Percentiles rank a stretch among this genome's conserved stretches.
phyloP scores from a whole-genome alignment of 23 tunicate genomes.

The Trididemnum miniatum region DNA sequence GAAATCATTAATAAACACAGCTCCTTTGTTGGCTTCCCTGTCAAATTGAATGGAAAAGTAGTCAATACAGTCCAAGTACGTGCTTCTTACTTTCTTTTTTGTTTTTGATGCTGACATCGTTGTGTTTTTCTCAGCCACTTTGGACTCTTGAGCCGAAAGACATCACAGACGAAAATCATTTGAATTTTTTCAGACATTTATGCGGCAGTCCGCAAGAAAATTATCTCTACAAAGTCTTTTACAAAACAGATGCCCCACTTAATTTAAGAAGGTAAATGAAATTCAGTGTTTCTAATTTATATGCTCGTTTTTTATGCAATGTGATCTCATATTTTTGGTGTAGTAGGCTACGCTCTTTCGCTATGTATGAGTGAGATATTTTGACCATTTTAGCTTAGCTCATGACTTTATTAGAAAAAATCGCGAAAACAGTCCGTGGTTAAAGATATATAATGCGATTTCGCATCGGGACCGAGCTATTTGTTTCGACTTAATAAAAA shows the following conservation, averaged over 20 bases:
- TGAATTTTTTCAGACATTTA: slow-evolving; percentile 78
- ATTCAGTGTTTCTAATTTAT: too few relatives aligned
- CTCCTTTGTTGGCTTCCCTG: slow-evolving; percentile 88
- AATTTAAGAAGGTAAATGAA: slow-evolving; percentile 92
- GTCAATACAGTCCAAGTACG: slow-evolving; percentile 67
- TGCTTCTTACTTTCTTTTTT: too few relatives aligned
- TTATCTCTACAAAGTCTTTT: slow-evolving; percentile 76
- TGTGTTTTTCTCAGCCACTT: slow-evolving; percentile 55
- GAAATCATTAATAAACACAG: slow-evolving; percentile 79
- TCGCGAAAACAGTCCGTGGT: too few relatives aligned
- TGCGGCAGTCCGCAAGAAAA: slow-evolving; percentile 67
- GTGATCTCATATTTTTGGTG: neutral
- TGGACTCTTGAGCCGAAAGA: slow-evolving; percentile 91
- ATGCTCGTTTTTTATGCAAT: too few relatives aligned
- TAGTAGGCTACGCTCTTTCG: neutral
- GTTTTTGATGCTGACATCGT: too few relatives aligned
- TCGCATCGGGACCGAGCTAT: too few relatives aligned
- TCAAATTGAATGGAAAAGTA: slow-evolving; percentile 56
- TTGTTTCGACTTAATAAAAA: too few relatives aligned
- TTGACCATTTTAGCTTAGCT: too few relatives aligned
- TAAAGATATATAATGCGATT: too few relatives aligned
- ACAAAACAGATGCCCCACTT: slow-evolving; percentile 93
- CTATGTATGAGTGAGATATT: too few relatives aligned
- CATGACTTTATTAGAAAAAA: too few relatives aligned
- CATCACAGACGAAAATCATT: slow-evolving; percentile 84